phyloP scores from a whole-genome alignment of 2,888 invertebrate species.

The Therioaphis trifolii region DNA sequence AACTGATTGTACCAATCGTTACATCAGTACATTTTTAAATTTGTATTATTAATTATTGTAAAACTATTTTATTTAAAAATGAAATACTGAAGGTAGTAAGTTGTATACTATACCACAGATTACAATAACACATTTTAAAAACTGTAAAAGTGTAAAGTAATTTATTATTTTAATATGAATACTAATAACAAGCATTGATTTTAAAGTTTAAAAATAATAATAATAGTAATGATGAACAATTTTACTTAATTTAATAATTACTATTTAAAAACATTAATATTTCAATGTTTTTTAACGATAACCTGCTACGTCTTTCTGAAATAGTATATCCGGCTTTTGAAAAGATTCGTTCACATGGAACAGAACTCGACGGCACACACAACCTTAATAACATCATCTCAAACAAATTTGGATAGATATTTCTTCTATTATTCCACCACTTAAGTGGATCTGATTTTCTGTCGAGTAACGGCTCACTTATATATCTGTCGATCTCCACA shows the following conservation, averaged over 20 bases:
- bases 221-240: no score
- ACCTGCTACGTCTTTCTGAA: slow-evolving; percentile 26
- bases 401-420: slow-evolving; percentile 64
- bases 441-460: slow-evolving; percentile 63
- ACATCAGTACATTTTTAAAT: no score
- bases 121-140: slow-evolving; percentile 4
- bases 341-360: slow-evolving; percentile 61
- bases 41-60: no score
- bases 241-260: slow-evolving; percentile 20
- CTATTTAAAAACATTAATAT: slow-evolving; percentile 30
- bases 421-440: slow-evolving; percentile 66
- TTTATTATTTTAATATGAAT: slow-evolving; percentile 28
- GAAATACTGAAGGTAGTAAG: slow-evolving; percentile 29
- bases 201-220: no score
- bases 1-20: no score
- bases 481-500: background rate
- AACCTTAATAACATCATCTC: slow-evolving; percentile 65
- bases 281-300: slow-evolving; percentile 21
- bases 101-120: background rate
- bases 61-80: no score
- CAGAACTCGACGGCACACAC: slow-evolving; percentile 66
- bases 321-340: slow-evolving; percentile 5
- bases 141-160: slow-evolving; percentile 13
- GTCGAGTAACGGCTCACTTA: slow-evolving; percentile 17
- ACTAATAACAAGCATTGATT: slow-evolving; percentile 15